Evolutionary conservation across 2,797 vertebrate genomes (phyloP), one percentile per base, ranked within the genome.

Genomic region (Anabas testudineus): DNA sequence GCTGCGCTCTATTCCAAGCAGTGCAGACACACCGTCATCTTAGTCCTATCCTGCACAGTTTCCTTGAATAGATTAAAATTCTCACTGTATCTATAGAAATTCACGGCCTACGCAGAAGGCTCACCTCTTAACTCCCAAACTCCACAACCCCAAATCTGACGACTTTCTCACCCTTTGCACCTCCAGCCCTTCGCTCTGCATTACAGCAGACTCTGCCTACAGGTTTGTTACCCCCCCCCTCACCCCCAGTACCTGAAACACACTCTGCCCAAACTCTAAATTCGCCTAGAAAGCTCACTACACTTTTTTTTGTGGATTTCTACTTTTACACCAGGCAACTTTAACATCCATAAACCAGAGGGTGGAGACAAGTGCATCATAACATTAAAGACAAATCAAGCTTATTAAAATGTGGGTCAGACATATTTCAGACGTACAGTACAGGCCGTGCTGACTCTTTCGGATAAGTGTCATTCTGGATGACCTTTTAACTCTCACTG

Each of bases 101-200:
- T 42, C 22, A 34, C 42, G 56, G 3, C 6, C 19, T 34, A 45
- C 26, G 55, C 51, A 43, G 54, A 53, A 51, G 26, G 18, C n/a
- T 62, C 41, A 36, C 10, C 13, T 16, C 24, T 10, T 43, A 53
- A 52, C 48, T 67, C 12, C 19, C 24, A 21, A 21, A 54, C 24
- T 67, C 39, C 9, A 64, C 6, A 19, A 19, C 19, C 39, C 65
- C 43, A 58, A 21, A 66, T 66, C 22, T 28, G 13, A 47, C 30
- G 39, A 54, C 66, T 54, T 57, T 28, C 28, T 77, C 39, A 71
- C 54, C 69, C 51, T 37, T 46, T 69, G 36, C 60, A 26, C 60
- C 52, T 76, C 30, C 53, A 76, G 41, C 62, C 46, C 26, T 47
- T 10, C 51, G 30, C 26, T 51, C 46, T 32, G 77, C 32, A 10